A percentile compares a stretch with the other conserved stretches of the same genome.
Evolutionary conservation across 1,140 invertebrate species (phyloP).

Genomic region (Bombyx mandarina): DNA sequence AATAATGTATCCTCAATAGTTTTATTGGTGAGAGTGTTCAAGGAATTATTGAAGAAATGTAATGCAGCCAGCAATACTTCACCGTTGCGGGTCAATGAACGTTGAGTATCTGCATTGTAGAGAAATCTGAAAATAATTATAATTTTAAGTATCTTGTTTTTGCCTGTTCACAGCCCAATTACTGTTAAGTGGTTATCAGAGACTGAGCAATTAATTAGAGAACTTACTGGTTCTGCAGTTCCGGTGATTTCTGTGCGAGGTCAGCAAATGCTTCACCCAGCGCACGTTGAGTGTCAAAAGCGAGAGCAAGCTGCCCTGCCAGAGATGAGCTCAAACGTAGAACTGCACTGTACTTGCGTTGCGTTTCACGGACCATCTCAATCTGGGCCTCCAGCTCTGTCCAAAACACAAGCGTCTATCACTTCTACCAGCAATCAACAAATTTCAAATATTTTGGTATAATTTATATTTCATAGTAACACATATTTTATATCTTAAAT

Average conservation of each 20-base stretch:
- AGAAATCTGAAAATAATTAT: constrained; percentile 76
- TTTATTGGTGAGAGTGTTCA: constrained; percentile 96
- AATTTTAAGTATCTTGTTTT: no score
- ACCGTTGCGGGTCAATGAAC: constrained; percentile 93
- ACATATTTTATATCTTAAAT: not conserved
- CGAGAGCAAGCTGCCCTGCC: constrained; percentile 82
- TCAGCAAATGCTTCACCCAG: constrained; percentile 95
- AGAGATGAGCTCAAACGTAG: constrained; percentile 87
- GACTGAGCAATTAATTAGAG: not conserved
- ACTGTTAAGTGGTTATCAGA: no score
- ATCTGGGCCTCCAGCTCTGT: constrained; percentile 93
- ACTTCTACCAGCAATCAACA: no score
- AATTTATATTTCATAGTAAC: no score
- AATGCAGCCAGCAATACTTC: constrained; percentile 92
- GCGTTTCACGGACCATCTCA: constrained; percentile 92
- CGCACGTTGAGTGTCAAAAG: constrained; percentile 79
- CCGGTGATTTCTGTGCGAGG: constrained; percentile 93
- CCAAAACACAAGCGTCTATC: no score
- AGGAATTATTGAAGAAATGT: constrained; percentile 96
- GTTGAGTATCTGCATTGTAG: constrained; percentile 96
- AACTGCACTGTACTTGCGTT: constrained; percentile 92
- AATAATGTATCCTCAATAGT: constrained; percentile 97
- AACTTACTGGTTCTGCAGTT: constrained; percentile 82
- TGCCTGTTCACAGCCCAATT: no score
- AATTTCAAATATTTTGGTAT: no score